Conservation (phyloP, 2,113 vertebrate genomes). For the Bos taurus region ARS-UCD2.0 NC_037332.1:36861001-36861500, state of each 20-base stretch:
- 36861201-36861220: background rate
- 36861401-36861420: background rate
- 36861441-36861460: background rate
- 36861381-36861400: background rate
- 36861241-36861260: background rate
- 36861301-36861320: background rate
- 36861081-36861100: background rate
- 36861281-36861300: background rate
- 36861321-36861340: background rate
- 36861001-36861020: background rate
- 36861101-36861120: background rate
- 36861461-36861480: background rate
- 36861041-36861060: background rate
- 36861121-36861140: slow-evolving; percentile 1
- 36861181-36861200: background rate
- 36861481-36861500: background rate
- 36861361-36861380: background rate
- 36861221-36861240: background rate
- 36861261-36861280: background rate
- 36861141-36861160: background rate
- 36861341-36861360: background rate
- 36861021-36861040: background rate
- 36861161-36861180: background rate
- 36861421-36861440: background rate
- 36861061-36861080: background rate